phyloP scores from a whole-genome alignment of 1,140 invertebrate genomes.

The Cydia amplana region DNA sequence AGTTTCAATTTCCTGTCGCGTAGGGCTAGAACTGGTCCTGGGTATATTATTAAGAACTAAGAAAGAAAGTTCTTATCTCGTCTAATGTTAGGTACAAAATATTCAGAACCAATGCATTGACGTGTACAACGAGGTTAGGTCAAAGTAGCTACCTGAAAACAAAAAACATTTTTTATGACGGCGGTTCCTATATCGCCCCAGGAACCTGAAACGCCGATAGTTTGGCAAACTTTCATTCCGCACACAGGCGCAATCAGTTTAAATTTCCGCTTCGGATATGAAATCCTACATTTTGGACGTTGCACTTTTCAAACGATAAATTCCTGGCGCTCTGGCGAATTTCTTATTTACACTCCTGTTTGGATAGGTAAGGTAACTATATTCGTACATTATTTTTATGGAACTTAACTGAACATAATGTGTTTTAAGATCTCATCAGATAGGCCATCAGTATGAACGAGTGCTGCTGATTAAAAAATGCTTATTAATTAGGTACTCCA shows the following conservation, averaged over 20 bases:
- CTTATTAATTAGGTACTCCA: no score
- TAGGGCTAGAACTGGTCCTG: no score
- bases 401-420: neutral
- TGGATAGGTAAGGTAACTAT: neutral
- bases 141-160: neutral
- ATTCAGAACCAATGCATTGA: no score
- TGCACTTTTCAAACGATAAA: slow-evolving; percentile 35
- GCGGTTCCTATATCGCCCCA: neutral
- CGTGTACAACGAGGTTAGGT: no score
- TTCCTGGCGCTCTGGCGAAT: slow-evolving; percentile 1
- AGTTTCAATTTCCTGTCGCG: no score
- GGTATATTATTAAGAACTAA: no score
- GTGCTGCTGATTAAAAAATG: no score
- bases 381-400: neutral
- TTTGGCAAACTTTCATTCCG: slow-evolving; percentile 29
- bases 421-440: no score
- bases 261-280: slow-evolving; percentile 41
- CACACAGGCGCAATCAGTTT: slow-evolving; percentile 31
- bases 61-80: neutral
- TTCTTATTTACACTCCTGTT: slow-evolving; percentile 9
- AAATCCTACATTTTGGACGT: slow-evolving; percentile 36
- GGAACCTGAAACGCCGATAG: slow-evolving; percentile 4
- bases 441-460: no score
- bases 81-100: no score
- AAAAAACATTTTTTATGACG: neutral